These are phyloP conservation scores for Choloepus hoffmanni DNA, from an alignment of 2,113 vertebrate genomes.

Conservation along the genomic window DNA sequence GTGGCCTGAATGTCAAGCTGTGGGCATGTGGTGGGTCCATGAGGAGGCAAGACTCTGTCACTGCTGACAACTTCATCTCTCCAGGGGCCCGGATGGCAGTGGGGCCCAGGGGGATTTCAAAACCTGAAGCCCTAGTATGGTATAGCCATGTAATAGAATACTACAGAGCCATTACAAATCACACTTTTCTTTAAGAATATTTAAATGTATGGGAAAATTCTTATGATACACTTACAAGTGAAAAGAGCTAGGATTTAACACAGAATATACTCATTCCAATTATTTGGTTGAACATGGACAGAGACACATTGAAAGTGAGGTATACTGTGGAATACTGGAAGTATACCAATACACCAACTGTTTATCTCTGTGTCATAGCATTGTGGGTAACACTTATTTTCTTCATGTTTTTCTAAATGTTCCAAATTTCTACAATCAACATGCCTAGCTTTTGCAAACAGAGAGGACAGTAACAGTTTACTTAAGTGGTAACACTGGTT, in stretches of 20 bases:
- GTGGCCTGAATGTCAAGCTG: background rate
- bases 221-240: background rate
- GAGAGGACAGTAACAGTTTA: background rate
- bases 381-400: background rate
- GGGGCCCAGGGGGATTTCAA: background rate
- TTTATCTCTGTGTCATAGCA: background rate
- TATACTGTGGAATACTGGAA: background rate
- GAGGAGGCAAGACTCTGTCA: background rate
- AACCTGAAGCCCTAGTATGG: background rate
- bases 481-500: background rate
- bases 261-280: background rate
- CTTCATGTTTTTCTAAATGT: background rate
- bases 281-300: background rate
- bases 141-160: background rate
- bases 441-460: background rate
- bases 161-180: background rate
- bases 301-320: background rate
- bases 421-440: background rate
- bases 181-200: background rate
- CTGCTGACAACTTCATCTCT: background rate
- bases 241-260: background rate
- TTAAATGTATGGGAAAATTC: background rate
- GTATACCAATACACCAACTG: background rate
- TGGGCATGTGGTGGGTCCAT: no score
- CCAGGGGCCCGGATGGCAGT: background rate